phyloP scores from a whole-genome alignment of 2,797 vertebrate species.

The Pipistrellus nathusii region DNA sequence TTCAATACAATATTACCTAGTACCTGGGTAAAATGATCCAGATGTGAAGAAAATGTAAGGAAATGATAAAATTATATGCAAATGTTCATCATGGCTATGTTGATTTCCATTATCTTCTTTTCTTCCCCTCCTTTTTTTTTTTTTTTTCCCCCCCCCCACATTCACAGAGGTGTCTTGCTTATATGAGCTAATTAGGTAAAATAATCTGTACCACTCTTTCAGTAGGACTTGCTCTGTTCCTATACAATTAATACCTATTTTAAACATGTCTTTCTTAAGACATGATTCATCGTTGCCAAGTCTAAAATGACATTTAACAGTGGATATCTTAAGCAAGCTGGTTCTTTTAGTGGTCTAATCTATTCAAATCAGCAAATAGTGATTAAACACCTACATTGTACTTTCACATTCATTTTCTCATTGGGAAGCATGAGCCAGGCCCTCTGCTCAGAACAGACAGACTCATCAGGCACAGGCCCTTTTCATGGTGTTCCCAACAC shows the following conservation, averaged over 20 bases:
- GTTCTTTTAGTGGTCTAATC: neutral
- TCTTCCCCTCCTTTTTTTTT: neutral
- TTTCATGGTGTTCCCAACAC: neutral
- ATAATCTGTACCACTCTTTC: constrained; percentile 47
- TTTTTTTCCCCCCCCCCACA: neutral
- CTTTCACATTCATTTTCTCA: neutral
- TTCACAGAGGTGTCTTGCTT: neutral
- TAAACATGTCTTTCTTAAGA: constrained; percentile 70
- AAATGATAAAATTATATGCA: constrained; percentile 23
- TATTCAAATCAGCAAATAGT: neutral
- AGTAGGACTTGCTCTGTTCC: constrained; percentile 62
- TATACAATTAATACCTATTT: constrained; percentile 72
- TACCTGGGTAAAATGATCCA: neutral
- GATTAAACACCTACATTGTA: neutral
- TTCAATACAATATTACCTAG: neutral
- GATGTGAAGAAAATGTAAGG: neutral
- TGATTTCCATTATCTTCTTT: neutral
- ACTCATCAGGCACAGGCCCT: rapidly evolving
- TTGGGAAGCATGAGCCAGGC: neutral
- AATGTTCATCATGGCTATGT: neutral
- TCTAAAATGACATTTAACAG: constrained; percentile 74
- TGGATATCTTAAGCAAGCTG: neutral
- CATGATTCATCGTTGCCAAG: constrained; percentile 66
- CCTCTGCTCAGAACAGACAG: neutral
- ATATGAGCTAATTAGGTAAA: constrained; percentile 61